Evolutionary conservation across 2,888 invertebrate genomes (phyloP), one percentile per base, ranked within the genome.

Genomic region (Stramonita haemastoma): DNA sequence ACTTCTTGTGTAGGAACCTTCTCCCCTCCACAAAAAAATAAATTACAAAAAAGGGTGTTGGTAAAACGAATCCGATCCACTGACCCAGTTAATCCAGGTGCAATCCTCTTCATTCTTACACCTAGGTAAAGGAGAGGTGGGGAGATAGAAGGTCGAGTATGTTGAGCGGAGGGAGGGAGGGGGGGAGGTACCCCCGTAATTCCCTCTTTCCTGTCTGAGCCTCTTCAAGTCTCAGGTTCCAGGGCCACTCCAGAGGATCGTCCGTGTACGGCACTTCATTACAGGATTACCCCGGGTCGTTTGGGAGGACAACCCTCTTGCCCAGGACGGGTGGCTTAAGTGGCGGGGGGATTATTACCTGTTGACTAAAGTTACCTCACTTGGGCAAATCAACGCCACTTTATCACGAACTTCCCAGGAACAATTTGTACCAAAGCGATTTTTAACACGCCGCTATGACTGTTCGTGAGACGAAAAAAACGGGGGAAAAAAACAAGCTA

Each of bases 201-300:
- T 22, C 60, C 60, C 60, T 60, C 60, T 60, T 22, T 60, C 60
- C 60, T 60, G 60, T n/a, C 73, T n/a, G 11, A 11, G 11, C n/a
- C 73, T 73, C 22, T 8, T n/a, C 73, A 22, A 60, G 15, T 60
- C 15, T 60, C 60, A 60, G 15, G 60, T 60, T 60, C 22, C 60
- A 15, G 22, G 60, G 60, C 60, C 60, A 60, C 60, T 60, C 13
- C 6, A 19, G 60, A 60, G 17, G 60, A 60, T 60, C 13, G 60
- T 60, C 60, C 22, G 60, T 60, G 60, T 15, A 60, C 15, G 22
- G 11, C 73, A n/a, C 73, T 73, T 73, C 73, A 73, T 73, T 73
- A 73, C 26, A 73, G 73, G 73, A 26, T 73, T 73, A 73, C n/a
- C 73, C 73, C n/a, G n/a, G n/a, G 73, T n/a, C n/a, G 73, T 79